phyloP scores from a whole-genome alignment of 2,797 vertebrate species.

The Hoplostethus mediterraneus region DNA sequence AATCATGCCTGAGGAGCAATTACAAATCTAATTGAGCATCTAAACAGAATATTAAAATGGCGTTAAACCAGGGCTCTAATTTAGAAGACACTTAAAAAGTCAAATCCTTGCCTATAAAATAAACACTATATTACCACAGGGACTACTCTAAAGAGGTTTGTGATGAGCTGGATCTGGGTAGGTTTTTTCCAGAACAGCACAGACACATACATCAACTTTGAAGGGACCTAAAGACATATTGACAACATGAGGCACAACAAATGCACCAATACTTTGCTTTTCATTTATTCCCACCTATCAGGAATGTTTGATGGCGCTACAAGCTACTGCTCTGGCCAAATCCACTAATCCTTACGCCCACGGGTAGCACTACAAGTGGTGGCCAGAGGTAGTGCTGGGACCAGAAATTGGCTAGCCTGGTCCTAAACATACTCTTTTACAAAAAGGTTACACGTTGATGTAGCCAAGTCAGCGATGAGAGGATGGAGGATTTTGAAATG shows the following conservation, averaged over 20 bases:
- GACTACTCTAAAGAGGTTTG: slow-evolving; percentile 31
- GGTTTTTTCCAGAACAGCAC: slow-evolving; percentile 11
- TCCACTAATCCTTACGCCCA: background rate
- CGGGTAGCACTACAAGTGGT: background rate
- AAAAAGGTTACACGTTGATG: slow-evolving; percentile 1
- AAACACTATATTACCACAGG: slow-evolving; percentile 65
- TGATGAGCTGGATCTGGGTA: slow-evolving; percentile 26
- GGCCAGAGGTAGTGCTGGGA: background rate
- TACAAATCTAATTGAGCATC: slow-evolving; percentile 85
- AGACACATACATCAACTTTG: slow-evolving; percentile 41
- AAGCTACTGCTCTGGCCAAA: background rate
- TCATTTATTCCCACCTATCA: background rate
- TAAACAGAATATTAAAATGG: slow-evolving; percentile 83
- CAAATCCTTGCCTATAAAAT: slow-evolving; percentile 75
- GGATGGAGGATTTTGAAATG: slow-evolving; percentile 34
- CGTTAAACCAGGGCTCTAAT: slow-evolving; percentile 76
- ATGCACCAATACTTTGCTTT: background rate
- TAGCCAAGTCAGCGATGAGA: slow-evolving; percentile 25
- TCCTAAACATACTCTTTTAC: slow-evolving; percentile 19
- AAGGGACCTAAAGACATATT: slow-evolving; percentile 24
- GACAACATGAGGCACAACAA: slow-evolving; percentile 35
- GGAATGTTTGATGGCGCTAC: slow-evolving; percentile 1
- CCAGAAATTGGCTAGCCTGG: background rate
- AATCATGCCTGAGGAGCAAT: slow-evolving; percentile 83
- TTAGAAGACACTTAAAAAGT: slow-evolving; percentile 80